Conservation (phyloP, 2,113 vertebrate species). For the Papio anubis region DNA sequence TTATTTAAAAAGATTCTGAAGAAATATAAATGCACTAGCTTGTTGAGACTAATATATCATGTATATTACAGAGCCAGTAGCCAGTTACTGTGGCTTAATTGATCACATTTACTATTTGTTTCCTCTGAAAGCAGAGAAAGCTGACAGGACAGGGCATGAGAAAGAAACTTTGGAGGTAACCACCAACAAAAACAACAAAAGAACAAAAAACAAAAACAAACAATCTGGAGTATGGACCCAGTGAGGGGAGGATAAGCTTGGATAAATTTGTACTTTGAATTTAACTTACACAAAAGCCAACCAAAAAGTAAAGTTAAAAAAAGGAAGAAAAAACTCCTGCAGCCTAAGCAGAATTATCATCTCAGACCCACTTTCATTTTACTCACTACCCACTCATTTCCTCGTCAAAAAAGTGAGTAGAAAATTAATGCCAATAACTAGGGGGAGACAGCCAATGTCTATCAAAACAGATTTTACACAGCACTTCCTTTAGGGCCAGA, state of each 20-base stretch:
- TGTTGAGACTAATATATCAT: neutral
- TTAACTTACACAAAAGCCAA: slow-evolving; percentile 1
- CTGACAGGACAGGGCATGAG: neutral
- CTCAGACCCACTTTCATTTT: slow-evolving; percentile 9
- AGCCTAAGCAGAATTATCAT: slow-evolving; percentile 13
- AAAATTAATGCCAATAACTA: slow-evolving; percentile 62
- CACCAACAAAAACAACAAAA: neutral
- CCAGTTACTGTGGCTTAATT: neutral
- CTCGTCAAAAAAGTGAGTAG: slow-evolving; percentile 59
- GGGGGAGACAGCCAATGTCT: neutral
- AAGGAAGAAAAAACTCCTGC: neutral
- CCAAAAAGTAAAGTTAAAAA: neutral
- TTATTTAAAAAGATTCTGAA: slow-evolving; percentile 19
- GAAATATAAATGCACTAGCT: neutral
- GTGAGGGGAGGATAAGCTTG: neutral
- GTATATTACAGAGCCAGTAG: neutral
- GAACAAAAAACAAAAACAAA: neutral
- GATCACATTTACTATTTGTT: neutral
- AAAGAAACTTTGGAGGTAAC: neutral
- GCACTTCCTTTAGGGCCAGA: neutral
- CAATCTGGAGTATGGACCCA: neutral
- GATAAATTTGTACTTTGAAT: neutral
- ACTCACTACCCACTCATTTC: slow-evolving; percentile 50
- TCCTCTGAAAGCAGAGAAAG: neutral
- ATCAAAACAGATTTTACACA: slow-evolving; percentile 19